phyloP scores from a whole-genome alignment of 2,888 invertebrate species.

The Ganaspis brasiliensis region DNA sequence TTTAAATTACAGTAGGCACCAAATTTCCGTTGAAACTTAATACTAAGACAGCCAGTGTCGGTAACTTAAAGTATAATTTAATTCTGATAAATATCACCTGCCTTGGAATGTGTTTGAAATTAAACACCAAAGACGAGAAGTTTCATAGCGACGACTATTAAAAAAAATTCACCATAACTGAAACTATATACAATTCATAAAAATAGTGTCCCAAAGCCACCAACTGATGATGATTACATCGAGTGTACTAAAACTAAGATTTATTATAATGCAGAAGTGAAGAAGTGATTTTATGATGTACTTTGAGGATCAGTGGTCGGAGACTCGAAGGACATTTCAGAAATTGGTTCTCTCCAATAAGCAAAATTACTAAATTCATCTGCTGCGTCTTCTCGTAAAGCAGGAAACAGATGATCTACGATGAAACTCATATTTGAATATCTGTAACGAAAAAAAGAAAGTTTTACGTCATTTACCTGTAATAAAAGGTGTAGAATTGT shows the following conservation, averaged over 20 bases:
- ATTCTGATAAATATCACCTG: constrained; percentile 59
- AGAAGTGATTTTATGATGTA: constrained; percentile 8
- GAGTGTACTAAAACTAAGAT: background rate
- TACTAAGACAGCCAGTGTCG: constrained; percentile 35
- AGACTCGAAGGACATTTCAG: constrained; percentile 80
- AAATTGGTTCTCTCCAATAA: constrained; percentile 96
- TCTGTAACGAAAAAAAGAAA: constrained; percentile 83
- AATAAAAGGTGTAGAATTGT: constrained; percentile 16
- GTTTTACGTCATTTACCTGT: background rate
- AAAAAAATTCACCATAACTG: constrained; percentile 21
- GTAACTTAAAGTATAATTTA: constrained; percentile 32
- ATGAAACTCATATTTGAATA: constrained; percentile 97
- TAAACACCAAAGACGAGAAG: constrained; percentile 37
- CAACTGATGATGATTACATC: constrained; percentile 27
- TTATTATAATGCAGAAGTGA: constrained; percentile 12
- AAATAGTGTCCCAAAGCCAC: constrained; percentile 12
- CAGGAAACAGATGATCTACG: constrained; percentile 98
- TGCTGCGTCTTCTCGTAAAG: constrained; percentile 84
- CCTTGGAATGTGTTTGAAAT: constrained; percentile 56
- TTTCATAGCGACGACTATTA: background rate
- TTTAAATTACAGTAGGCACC: constrained; percentile 29
- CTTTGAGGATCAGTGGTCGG: constrained; percentile 56
- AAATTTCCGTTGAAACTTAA: constrained; percentile 30
- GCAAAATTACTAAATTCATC: constrained; percentile 92
- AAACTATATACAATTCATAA: constrained; percentile 29